Conservation (phyloP, 2,888 invertebrate species). For the Ornithoptera alexandrae region DNA sequence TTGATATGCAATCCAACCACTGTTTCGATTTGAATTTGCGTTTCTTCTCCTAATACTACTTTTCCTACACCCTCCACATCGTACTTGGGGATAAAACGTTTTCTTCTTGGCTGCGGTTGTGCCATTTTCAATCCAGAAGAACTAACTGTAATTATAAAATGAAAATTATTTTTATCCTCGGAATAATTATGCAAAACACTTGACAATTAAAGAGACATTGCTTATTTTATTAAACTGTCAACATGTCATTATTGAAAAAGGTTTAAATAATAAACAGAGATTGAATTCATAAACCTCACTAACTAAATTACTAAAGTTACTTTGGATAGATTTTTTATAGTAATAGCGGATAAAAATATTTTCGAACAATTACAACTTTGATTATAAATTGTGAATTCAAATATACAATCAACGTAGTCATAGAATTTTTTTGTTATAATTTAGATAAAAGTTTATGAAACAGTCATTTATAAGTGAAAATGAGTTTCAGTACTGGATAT, state of each 20-base stretch:
- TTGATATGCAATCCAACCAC: slow-evolving; percentile 85
- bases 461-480: no score
- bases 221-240: not conserved
- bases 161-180: not conserved
- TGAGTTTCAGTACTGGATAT: no score
- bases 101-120: slow-evolving; percentile 56
- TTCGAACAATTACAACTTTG: no score
- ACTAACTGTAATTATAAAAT: slow-evolving; percentile 46
- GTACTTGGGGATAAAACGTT: slow-evolving; percentile 72
- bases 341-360: no score
- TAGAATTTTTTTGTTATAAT: no score
- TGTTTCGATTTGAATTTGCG: slow-evolving; percentile 82
- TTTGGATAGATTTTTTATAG: not conserved
- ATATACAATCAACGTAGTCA: no score
- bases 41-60: slow-evolving; percentile 76
- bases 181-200: not conserved
- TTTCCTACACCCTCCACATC: slow-evolving; percentile 79
- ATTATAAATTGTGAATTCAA: no score
- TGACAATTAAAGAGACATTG: slow-evolving; percentile 1
- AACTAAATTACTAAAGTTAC: not conserved
- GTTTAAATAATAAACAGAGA: not conserved
- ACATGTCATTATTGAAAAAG: not conserved
- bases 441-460: no score
- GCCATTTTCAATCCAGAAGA: slow-evolving; percentile 43
- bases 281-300: not conserved